Percentiles rank a stretch among this genome's conserved stretches.
These are phyloP conservation scores for Cladorhizidae sp. DNA, from an alignment of 37 sponge, comb jelly and placozoan genomes.

Conservation along the genomic window DNA sequence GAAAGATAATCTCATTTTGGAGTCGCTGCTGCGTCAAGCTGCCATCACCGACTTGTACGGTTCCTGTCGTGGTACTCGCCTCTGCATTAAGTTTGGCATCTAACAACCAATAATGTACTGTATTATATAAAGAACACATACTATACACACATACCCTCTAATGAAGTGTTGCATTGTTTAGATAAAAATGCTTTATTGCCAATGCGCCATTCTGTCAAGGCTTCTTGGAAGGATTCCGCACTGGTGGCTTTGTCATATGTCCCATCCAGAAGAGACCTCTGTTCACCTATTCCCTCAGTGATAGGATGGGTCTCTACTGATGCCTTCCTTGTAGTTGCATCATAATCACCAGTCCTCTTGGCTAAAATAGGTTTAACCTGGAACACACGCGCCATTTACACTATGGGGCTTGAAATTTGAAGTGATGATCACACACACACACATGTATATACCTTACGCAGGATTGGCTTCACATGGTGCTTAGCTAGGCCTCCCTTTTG, in stretches of 20 bases:
- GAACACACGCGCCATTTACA: not conserved
- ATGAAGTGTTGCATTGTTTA: not conserved
- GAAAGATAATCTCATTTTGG: not conserved
- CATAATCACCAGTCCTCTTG: not conserved
- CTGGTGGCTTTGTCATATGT: slow-evolving; percentile 68
- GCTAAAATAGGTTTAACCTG: not conserved
- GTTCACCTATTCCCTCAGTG: not conserved
- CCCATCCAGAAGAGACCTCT: slow-evolving; percentile 58
- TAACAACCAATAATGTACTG: not conserved
- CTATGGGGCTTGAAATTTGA: not conserved
- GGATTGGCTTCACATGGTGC: slow-evolving; percentile 52
- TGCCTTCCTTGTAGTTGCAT: not conserved
- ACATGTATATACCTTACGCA: slow-evolving; percentile 6
- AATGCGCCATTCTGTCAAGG: slow-evolving; percentile 72
- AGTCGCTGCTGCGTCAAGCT: not conserved
- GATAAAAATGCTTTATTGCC: not conserved
- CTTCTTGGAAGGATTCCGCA: slow-evolving; percentile 77
- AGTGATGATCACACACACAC: not conserved
- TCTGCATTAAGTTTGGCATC: not conserved
- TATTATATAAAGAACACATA: not conserved
- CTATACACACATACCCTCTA: not conserved
- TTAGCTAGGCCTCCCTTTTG: slow-evolving; percentile 67
- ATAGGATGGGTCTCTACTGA: not conserved
- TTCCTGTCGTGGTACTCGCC: not conserved
- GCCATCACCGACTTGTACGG: not conserved